Evolutionary conservation across 2,113 vertebrate species (phyloP).

Genomic region (Oncorhynchus keta): DNA sequence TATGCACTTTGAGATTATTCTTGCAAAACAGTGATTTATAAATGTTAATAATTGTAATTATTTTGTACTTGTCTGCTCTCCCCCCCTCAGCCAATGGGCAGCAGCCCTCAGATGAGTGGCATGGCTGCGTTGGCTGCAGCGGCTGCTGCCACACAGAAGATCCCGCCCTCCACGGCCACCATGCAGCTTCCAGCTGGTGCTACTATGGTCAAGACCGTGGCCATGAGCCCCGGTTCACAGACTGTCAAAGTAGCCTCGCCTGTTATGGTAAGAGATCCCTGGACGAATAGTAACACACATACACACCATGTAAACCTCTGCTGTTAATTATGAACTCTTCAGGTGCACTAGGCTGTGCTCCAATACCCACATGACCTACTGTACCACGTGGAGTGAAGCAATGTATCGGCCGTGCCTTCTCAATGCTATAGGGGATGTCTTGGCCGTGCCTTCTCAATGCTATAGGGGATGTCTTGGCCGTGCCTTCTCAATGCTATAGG

Average conservation of each 20-base stretch:
- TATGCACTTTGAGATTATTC: no score
- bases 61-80: neutral
- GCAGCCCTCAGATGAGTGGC: slow-evolving; percentile 82
- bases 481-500: no score
- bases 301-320: neutral
- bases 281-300: neutral
- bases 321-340: neutral
- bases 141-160: slow-evolving; percentile 82
- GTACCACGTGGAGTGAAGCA: no score
- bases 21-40: no score
- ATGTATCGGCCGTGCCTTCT: no score
- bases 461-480: no score
- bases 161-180: slow-evolving; percentile 77
- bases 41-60: neutral
- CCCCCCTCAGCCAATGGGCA: slow-evolving; percentile 74
- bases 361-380: no score
- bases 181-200: slow-evolving; percentile 76
- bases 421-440: no score
- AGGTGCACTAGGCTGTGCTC: neutral
- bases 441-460: no score
- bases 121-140: slow-evolving; percentile 82
- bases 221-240: slow-evolving; percentile 74
- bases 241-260: slow-evolving; percentile 81
- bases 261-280: slow-evolving; percentile 67
- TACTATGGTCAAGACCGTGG: slow-evolving; percentile 79